phyloP scores from a whole-genome alignment of 2,888 invertebrate genomes.

The Fissipunctia ypsillon region DNA sequence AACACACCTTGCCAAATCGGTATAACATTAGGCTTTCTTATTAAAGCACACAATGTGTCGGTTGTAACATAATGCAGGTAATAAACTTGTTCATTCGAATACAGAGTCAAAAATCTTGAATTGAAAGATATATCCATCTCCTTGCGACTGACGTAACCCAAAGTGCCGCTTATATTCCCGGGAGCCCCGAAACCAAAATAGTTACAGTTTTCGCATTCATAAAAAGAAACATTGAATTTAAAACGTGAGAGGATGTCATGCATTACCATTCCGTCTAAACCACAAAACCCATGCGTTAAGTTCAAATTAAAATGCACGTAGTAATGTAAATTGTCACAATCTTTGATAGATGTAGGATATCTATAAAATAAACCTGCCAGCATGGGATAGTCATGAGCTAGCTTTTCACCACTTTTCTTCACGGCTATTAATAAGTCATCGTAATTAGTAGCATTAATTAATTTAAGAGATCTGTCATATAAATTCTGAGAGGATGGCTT shows the following conservation, averaged over 20 bases:
- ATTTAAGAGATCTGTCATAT: constrained; percentile 73
- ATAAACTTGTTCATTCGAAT: constrained; percentile 62
- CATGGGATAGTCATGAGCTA: constrained; percentile 73
- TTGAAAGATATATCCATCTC: constrained; percentile 79
- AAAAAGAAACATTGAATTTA: constrained; percentile 69
- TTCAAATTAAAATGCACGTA: constrained; percentile 64
- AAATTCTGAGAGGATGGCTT: constrained; percentile 51
- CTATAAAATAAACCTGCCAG: constrained; percentile 73
- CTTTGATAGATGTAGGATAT: constrained; percentile 76
- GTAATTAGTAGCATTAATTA: constrained; percentile 59
- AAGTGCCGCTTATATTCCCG: constrained; percentile 69
- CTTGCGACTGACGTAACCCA: constrained; percentile 69
- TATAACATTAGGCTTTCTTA: constrained; percentile 66
- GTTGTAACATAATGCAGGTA: constrained; percentile 70
- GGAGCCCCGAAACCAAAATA: constrained; percentile 67
- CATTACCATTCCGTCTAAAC: constrained; percentile 77
- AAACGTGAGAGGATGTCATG: constrained; percentile 72
- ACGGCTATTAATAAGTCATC: constrained; percentile 51
- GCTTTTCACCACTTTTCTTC: constrained; percentile 43
- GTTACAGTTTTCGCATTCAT: constrained; percentile 52
- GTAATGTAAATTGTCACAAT: constrained; percentile 68
- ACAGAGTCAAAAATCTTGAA: constrained; percentile 76
- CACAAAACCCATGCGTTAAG: constrained; percentile 71
- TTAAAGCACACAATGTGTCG: constrained; percentile 74
- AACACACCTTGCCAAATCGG: constrained; percentile 76